These are phyloP conservation scores for Apogon talboti DNA, from an alignment of 2,797 vertebrate genomes.

Conservation along the genomic window DNA sequence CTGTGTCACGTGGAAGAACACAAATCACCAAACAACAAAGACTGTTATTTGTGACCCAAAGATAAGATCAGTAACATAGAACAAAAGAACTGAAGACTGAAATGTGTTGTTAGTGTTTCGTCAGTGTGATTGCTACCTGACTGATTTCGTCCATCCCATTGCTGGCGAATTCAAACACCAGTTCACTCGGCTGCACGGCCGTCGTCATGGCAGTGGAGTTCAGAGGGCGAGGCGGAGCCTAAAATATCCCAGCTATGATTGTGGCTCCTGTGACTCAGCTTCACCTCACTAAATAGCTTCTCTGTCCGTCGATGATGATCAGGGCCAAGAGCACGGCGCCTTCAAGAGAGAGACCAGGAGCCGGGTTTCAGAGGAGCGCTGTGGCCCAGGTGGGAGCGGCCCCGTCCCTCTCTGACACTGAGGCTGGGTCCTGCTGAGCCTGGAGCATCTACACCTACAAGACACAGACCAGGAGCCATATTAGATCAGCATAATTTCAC, in stretches of 20 bases:
- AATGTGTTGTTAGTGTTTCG: neutral
- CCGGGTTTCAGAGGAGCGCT: constrained; percentile 58
- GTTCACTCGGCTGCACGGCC: constrained; percentile 86
- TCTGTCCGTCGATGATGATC: constrained; percentile 12
- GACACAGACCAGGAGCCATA: constrained; percentile 43
- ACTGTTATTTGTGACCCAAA: neutral
- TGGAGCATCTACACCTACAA: constrained; percentile 82
- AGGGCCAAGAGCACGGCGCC: neutral
- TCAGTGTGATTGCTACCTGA: constrained; percentile 80
- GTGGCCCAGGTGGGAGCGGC: constrained; percentile 74
- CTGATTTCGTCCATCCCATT: constrained; percentile 92
- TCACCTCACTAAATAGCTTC: constrained; percentile 54
- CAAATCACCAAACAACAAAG: constrained; percentile 3
- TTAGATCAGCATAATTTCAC: constrained; percentile 47
- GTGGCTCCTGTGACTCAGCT: constrained; percentile 37
- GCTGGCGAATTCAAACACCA: constrained; percentile 92
- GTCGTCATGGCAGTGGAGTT: constrained; percentile 85
- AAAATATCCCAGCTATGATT: constrained; percentile 47
- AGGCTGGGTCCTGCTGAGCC: constrained; percentile 74
- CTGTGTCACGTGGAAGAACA: no score
- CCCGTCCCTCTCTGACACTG: constrained; percentile 76
- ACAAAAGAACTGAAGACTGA: neutral
- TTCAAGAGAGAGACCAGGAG: constrained; percentile 42
- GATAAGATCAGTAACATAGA: no score
- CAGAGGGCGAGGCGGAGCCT: constrained; percentile 57